Evolutionary conservation across 2,888 invertebrate species (phyloP).

Genomic region (Cancer borealis): DNA sequence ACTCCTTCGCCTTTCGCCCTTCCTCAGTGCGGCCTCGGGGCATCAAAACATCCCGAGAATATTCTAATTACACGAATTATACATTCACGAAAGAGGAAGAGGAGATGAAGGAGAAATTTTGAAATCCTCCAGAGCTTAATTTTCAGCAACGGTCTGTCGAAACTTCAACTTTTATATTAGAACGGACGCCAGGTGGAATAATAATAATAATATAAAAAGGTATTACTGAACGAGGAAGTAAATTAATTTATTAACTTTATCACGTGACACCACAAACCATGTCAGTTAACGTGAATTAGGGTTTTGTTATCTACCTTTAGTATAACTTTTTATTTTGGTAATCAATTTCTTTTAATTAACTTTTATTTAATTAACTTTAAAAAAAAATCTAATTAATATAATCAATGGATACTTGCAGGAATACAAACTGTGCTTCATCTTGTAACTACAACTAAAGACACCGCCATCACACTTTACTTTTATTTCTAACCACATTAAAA

Average conservation of each 20-base stretch:
- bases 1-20: neutral
- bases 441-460: no score
- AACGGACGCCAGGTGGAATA: neutral
- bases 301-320: no score
- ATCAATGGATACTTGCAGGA: no score
- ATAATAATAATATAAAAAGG: no score
- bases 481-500: no score
- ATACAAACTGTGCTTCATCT: no score
- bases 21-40: neutral
- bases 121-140: neutral
- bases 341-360: no score
- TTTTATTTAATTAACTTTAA: no score
- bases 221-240: neutral
- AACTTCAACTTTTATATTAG: neutral
- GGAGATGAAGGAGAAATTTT: neutral
- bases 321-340: no score
- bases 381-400: no score
- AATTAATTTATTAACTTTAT: neutral
- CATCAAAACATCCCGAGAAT: neutral
- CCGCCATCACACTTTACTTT: no score
- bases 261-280: neutral
- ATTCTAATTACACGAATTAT: constrained; percentile 38
- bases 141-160: neutral
- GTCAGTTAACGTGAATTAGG: no score
- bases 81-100: neutral